phyloP scores from a whole-genome alignment of 2,888 invertebrate species.

The Lycophotia porphyrea region DNA sequence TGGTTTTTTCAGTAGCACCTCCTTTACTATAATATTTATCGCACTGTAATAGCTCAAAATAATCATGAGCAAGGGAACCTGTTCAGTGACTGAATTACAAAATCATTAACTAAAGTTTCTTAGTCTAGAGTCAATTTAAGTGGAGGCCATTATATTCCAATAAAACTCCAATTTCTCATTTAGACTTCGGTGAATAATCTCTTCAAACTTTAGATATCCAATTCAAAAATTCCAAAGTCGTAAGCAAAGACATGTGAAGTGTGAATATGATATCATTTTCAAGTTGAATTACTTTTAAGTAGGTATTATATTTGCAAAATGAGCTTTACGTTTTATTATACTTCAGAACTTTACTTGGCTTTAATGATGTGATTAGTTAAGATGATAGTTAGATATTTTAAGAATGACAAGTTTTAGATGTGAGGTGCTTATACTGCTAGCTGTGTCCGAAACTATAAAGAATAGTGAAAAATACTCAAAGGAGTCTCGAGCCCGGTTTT shows the following conservation, averaged over 20 bases:
- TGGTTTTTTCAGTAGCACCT: not conserved
- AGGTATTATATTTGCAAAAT: constrained; percentile 12
- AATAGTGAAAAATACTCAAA: too few species aligned
- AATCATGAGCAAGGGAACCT: not conserved
- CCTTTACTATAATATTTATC: not conserved
- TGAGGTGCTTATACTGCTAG: too few species aligned
- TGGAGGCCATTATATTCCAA: constrained; percentile 28
- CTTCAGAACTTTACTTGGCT: constrained; percentile 2
- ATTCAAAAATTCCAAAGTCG: constrained; percentile 35
- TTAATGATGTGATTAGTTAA: not conserved
- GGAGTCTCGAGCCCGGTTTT: too few species aligned
- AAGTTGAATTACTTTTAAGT: constrained; percentile 20
- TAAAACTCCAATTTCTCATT: constrained; percentile 38
- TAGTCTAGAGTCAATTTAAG: constrained; percentile 15
- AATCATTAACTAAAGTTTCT: constrained; percentile 31
- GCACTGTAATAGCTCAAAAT: not conserved
- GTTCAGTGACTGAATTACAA: constrained; percentile 16
- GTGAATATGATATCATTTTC: constrained; percentile 27
- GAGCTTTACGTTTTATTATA: not conserved
- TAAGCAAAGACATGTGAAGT: constrained; percentile 39
- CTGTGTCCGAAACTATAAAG: not conserved
- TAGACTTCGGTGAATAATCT: constrained; percentile 24
- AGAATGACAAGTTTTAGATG: not conserved
- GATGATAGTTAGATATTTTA: not conserved
- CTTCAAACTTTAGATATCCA: constrained; percentile 26